Evolutionary conservation across 2,888 invertebrate genomes (phyloP), one percentile per base, ranked within the genome.

Genomic region (Eupeodes luniger): DNA sequence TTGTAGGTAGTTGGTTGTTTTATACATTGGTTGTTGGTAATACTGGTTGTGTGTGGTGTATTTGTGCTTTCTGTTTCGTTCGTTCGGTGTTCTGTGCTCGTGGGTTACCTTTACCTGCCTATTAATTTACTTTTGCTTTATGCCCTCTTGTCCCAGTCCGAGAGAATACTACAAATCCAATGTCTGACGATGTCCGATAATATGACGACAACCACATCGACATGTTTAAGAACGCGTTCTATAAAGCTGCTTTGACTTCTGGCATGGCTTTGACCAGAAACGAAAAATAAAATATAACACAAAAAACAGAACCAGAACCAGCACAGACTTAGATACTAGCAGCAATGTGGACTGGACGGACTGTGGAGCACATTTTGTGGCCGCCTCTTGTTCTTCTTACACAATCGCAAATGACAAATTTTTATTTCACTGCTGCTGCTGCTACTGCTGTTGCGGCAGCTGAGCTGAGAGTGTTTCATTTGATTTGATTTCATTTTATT

Each of bases 341-440:
- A 34, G 34, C 10, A 62, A 16, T 62, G 40, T 40, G 27, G 27
- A 27, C 27, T 27, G 27, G 27, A 27, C 27, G 27, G 27, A 27
- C 27, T 27, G 27, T 27, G 62, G 80, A 80, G 62, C 80, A 76
- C 69, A 84, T 67, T 84, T 80, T 55, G 72, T 59, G 51, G 59
- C 16, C 59, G 40, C 79, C 74, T 82, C 2, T 49, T 64, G 75
- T 78, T 82, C 2, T 49, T 64, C 79, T 78, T 82, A 82, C 75
- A 86, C 86, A 82, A 86, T 86, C 82, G 70, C 86, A 79, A 59
- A 59, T 80, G 84, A 82, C 82, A 78, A 69, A 74, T 70, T 85
- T 66, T 49, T 81, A 76, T 76, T 85, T 64, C 16, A 51, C 3
- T 44, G 51, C 51, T 51, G 51, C 67, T 49, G 66, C 66, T 47